Conservation (phyloP, 2,797 vertebrate species). For the Morelia viridis region DNA sequence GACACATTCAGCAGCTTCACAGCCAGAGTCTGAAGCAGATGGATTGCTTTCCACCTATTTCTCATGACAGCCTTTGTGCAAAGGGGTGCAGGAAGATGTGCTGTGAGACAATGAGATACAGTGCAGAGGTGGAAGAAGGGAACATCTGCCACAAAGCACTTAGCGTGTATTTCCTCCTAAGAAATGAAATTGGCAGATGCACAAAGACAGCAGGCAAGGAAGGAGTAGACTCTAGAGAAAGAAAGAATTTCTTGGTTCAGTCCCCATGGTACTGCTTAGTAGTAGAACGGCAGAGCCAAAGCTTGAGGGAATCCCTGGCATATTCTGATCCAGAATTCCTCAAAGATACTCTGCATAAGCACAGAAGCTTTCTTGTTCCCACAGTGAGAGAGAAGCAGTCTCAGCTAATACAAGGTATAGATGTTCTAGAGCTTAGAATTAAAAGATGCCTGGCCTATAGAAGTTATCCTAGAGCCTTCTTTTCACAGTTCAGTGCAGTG, state of each 20-base stretch:
- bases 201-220: neutral
- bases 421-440: neutral
- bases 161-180: neutral
- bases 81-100: neutral
- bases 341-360: neutral
- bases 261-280: too few species aligned
- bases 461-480: neutral
- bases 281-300: neutral
- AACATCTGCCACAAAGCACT: neutral
- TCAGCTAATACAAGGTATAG: neutral
- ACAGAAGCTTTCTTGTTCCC: neutral
- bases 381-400: neutral
- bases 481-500: neutral
- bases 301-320: too few species aligned
- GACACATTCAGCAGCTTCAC: neutral
- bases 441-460: too few species aligned
- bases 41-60: neutral
- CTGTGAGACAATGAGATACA: neutral
- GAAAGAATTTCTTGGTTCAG: neutral
- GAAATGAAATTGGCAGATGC: neutral
- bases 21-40: neutral
- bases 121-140: neutral
- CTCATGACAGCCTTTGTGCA: accelerated
- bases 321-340: neutral
- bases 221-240: neutral